Evolutionary conservation across 2,113 vertebrate species (phyloP).

Genomic region (Megaleporinus macrocephalus): DNA sequence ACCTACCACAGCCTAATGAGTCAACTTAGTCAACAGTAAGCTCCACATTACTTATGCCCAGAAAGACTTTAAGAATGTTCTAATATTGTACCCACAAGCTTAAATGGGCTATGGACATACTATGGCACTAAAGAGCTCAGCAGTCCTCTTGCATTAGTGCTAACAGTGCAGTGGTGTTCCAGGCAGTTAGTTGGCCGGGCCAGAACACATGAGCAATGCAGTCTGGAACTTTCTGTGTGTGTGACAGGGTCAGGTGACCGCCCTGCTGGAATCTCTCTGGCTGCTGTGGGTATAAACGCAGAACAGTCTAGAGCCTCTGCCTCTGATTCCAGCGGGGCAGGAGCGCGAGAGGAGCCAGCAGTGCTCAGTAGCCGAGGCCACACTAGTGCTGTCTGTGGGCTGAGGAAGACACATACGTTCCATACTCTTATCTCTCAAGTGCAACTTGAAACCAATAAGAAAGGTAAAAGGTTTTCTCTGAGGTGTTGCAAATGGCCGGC

Average conservation of each 20-base stretch:
- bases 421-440: conserved; percentile 62
- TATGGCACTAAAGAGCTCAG: not conserved
- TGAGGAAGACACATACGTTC: conserved; percentile 47
- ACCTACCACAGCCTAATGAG: not conserved
- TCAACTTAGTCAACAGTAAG: not conserved
- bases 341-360: conserved; percentile 58
- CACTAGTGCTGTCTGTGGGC: not conserved
- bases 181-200: conserved; percentile 14
- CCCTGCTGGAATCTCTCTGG: conserved; percentile 57
- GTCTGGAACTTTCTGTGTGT: conserved; percentile 73
- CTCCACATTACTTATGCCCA: no score
- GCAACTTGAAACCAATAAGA: conserved; percentile 53
- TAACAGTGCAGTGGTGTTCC: conserved; percentile 4
- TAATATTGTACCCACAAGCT: not conserved
- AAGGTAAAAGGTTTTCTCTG: conserved; percentile 71
- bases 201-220: conserved; percentile 40
- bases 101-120: not conserved
- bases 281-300: conserved; percentile 66
- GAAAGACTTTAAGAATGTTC: not conserved
- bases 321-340: conserved; percentile 64
- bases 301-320: conserved; percentile 54
- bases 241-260: conserved; percentile 72
- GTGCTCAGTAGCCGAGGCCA: conserved; percentile 35
- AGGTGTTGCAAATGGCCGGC: conserved; percentile 49
- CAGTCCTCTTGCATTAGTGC: not conserved